Percentiles rank a stretch among this genome's conserved stretches.
These are phyloP conservation scores for Leptopterna dolabrata DNA, from an alignment of 2,888 invertebrate species.

Conservation along the genomic window DNA sequence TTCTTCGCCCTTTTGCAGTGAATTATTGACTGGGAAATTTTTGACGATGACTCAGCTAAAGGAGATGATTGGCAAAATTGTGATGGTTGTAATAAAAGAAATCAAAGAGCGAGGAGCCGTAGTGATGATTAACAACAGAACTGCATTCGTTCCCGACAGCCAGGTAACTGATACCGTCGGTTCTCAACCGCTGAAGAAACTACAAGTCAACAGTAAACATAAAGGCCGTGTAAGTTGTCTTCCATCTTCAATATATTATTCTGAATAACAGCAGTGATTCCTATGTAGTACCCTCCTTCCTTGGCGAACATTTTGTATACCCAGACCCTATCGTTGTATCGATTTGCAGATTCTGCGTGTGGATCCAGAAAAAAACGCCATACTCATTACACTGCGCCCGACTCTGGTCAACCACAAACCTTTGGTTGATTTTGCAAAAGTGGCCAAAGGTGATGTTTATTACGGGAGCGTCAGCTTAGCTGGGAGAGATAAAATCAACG, in stretches of 20 bases:
- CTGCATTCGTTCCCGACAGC: conserved; percentile 18
- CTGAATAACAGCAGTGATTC: neutral
- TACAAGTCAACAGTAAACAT: conserved; percentile 14
- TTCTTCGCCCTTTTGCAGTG: neutral
- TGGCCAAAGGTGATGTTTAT: conserved; percentile 70
- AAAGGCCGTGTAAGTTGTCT: conserved; percentile 1
- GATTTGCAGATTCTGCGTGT: conserved; percentile 70
- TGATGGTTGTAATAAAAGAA: neutral
- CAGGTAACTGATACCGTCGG: conserved; percentile 10
- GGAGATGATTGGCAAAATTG: conserved; percentile 19
- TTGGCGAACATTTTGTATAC: too few species aligned
- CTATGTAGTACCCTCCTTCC: too few species aligned
- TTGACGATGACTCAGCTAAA: conserved; percentile 10
- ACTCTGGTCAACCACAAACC: conserved; percentile 73
- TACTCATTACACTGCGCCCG: conserved; percentile 76
- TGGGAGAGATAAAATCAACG: conserved; percentile 69
- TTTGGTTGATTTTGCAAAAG: conserved; percentile 70
- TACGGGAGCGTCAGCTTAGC: conserved; percentile 72
- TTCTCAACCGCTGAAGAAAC: neutral
- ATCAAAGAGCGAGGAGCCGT: neutral
- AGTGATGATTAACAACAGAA: neutral
- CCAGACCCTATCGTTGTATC: neutral
- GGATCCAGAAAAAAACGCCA: conserved; percentile 68
- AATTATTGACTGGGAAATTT: conserved; percentile 6
- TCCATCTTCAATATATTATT: neutral